These are phyloP conservation scores for Nymphalis io DNA, from an alignment of 1,140 invertebrate species.

Conservation along the genomic window DNA sequence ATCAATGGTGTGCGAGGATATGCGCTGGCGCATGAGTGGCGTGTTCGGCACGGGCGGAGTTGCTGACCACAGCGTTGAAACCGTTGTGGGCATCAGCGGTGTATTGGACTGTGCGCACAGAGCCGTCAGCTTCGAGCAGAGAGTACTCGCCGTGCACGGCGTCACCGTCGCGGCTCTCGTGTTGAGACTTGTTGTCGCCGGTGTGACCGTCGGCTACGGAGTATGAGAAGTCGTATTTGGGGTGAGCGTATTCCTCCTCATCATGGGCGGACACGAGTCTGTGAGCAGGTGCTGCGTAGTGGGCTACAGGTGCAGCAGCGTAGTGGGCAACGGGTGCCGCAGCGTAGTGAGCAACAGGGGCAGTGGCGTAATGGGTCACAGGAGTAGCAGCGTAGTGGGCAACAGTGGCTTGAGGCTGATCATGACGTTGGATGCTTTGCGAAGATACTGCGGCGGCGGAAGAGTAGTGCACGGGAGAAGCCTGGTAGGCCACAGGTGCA, in stretches of 20 bases:
- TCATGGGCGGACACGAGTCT: slow-evolving; percentile 21
- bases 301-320: slow-evolving; percentile 26
- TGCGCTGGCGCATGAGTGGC: slow-evolving; percentile 37
- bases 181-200: too few species aligned
- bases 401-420: slow-evolving; percentile 31
- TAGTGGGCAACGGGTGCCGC: slow-evolving; percentile 38
- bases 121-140: slow-evolving; percentile 80
- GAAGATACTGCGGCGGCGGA: slow-evolving; percentile 43
- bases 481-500: neutral
- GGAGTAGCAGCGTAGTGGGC: slow-evolving; percentile 54
- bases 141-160: slow-evolving; percentile 82
- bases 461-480: slow-evolving; percentile 13
- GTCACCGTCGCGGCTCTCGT: slow-evolving; percentile 41
- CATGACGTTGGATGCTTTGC: slow-evolving; percentile 46
- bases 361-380: slow-evolving; percentile 49
- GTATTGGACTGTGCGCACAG: slow-evolving; percentile 80
- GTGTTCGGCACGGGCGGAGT: slow-evolving; percentile 67
- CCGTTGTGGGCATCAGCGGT: slow-evolving; percentile 78
- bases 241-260: slow-evolving; percentile 59
- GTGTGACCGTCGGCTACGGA: slow-evolving; percentile 78
- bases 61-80: slow-evolving; percentile 82
- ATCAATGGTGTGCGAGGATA: slow-evolving; percentile 16
- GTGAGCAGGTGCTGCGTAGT: slow-evolving; percentile 24
- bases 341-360: slow-evolving; percentile 53
- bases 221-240: slow-evolving; percentile 78